A percentile compares a stretch with the other conserved stretches of the same genome.
Evolutionary conservation across 2,113 vertebrate genomes (phyloP).

Genomic region (Crotalus viridis): DNA sequence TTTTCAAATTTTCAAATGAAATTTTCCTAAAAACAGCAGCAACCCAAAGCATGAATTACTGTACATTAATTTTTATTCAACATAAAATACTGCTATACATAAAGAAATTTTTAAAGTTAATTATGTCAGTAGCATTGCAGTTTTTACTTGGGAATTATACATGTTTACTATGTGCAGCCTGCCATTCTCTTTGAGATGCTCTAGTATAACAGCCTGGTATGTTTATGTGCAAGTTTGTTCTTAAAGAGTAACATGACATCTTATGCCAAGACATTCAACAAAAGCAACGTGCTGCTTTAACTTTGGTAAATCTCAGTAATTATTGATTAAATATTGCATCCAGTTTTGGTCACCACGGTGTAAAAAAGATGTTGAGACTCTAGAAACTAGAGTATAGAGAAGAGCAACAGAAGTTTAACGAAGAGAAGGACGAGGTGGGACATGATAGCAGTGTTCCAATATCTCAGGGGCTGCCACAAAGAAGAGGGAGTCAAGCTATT

Average conservation of each 20-base stretch:
- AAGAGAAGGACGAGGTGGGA: too few species aligned
- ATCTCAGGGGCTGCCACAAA: too few species aligned
- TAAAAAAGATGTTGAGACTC: too few species aligned
- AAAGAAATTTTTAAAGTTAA: not conserved
- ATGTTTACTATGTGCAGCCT: not conserved
- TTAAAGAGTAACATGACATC: not conserved
- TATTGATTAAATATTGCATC: not conserved
- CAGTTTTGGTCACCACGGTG: too few species aligned
- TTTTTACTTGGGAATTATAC: not conserved
- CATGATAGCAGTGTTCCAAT: too few species aligned
- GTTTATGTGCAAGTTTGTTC: not conserved
- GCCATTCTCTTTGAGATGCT: not conserved
- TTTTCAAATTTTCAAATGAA: not conserved
- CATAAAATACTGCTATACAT: not conserved
- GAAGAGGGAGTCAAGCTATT: too few species aligned
- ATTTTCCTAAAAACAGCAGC: not conserved
- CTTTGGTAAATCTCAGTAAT: not conserved
- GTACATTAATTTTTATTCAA: not conserved
- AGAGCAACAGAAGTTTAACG: too few species aligned
- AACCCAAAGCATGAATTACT: not conserved
- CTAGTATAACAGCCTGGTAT: not conserved
- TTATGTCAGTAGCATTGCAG: not conserved
- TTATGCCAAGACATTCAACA: not conserved
- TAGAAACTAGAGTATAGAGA: too few species aligned
- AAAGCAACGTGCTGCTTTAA: not conserved